These are phyloP conservation scores for Falco rusticolus DNA, from an alignment of 2,797 vertebrate species.

Conservation along the genomic window DNA sequence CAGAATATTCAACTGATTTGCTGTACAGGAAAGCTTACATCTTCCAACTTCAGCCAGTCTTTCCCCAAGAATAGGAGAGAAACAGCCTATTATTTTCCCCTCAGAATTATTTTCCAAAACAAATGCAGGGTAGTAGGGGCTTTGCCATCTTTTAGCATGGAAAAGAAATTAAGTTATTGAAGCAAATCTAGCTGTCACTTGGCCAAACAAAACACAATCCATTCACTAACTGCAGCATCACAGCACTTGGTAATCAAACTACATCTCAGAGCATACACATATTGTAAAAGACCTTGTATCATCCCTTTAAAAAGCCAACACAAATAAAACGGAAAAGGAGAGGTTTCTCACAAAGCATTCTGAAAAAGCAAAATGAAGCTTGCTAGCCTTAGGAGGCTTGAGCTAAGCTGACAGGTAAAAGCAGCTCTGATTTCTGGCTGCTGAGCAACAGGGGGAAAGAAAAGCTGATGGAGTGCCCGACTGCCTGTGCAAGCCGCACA, in stretches of 20 bases:
- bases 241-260: neutral
- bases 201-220: neutral
- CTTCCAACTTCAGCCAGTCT: neutral
- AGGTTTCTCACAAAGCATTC: neutral
- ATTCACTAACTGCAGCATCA: neutral
- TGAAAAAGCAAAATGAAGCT: neutral
- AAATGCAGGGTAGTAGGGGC: neutral
- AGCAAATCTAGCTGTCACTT: neutral
- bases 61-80: neutral
- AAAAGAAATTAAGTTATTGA: neutral
- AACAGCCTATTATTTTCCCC: neutral
- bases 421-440: neutral
- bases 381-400: neutral
- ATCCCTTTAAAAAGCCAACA: neutral
- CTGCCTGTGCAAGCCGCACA: neutral
- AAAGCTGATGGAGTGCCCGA: neutral
- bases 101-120: neutral
- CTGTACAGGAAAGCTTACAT: neutral
- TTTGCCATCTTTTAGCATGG: neutral
- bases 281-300: neutral
- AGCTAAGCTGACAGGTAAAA: neutral
- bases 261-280: neutral
- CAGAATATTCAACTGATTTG: neutral
- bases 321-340: neutral
- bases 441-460: neutral